Conservation (phyloP, 2,797 vertebrate genomes). For the Danio kyathit region DNA sequence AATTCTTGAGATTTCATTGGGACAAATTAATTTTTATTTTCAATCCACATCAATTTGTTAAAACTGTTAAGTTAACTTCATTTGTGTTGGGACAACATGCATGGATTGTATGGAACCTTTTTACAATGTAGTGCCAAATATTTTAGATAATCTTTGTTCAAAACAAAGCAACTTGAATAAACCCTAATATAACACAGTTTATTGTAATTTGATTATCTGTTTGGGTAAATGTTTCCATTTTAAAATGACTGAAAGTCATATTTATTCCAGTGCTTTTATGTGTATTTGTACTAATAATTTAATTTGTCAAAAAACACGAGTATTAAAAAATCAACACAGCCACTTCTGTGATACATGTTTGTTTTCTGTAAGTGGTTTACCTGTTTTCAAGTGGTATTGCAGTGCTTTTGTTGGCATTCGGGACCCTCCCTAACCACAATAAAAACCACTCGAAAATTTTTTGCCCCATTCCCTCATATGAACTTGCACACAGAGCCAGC, state of each 20-base stretch:
- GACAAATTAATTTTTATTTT: too few relatives aligned
- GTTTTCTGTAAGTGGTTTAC: background rate
- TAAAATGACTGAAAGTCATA: background rate
- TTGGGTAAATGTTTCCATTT: background rate
- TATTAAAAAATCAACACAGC: too few relatives aligned
- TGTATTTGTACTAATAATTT: background rate
- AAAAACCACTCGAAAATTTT: conserved; percentile 51
- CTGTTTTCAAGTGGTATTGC: conserved; percentile 1
- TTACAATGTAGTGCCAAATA: too few relatives aligned
- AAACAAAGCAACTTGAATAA: too few relatives aligned
- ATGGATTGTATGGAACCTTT: too few relatives aligned
- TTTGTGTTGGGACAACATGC: too few relatives aligned
- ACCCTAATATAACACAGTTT: too few relatives aligned
- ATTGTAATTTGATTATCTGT: too few relatives aligned
- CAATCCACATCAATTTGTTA: too few relatives aligned
- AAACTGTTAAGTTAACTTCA: too few relatives aligned
- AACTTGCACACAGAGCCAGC: conserved; percentile 43
- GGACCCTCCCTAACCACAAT: conserved; percentile 53
- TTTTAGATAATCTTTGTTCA: too few relatives aligned
- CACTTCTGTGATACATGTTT: background rate
- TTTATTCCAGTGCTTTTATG: background rate
- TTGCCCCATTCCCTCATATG: conserved; percentile 36
- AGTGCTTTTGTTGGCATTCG: conserved; percentile 59
- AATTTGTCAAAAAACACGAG: background rate
- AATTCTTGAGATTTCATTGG: too few relatives aligned